phyloP scores from a whole-genome alignment of 2,888 invertebrate genomes.

The Tinea semifulvella region DNA sequence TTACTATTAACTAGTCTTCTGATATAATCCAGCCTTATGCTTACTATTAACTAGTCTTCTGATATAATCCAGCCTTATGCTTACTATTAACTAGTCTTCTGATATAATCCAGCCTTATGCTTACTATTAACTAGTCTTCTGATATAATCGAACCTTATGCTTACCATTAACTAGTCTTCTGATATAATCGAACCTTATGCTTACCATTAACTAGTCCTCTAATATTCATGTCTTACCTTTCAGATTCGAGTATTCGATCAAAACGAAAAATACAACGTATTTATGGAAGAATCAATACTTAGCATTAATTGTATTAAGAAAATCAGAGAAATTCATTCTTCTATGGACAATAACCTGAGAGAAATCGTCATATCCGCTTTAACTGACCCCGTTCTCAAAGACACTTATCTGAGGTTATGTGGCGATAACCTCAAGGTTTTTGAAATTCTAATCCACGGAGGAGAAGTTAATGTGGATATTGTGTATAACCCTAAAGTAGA shows the following conservation, averaged over 20 bases:
- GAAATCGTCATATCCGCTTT: neutral
- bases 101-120: too few species aligned
- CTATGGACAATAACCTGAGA: neutral
- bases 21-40: too few species aligned
- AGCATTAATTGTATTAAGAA: constrained; percentile 32
- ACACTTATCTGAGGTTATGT: neutral
- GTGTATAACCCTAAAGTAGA: constrained; percentile 1
- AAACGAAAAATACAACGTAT: constrained; percentile 70
- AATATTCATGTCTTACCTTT: constrained; percentile 19
- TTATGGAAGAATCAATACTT: constrained; percentile 61
- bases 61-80: too few species aligned
- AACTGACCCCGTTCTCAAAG: neutral
- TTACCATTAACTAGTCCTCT: too few species aligned
- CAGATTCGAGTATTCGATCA: constrained; percentile 71
- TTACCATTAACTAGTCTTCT: too few species aligned
- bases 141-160: too few species aligned
- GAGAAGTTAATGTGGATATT: neutral
- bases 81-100: too few species aligned
- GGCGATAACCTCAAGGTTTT: neutral
- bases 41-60: too few species aligned
- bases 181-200: too few species aligned
- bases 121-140: too few species aligned
- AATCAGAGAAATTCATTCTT: constrained; percentile 2
- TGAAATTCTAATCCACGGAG: neutral
- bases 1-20: too few species aligned